phyloP scores from a whole-genome alignment of 1,140 invertebrate species.

The Nasonia giraulti region DNA sequence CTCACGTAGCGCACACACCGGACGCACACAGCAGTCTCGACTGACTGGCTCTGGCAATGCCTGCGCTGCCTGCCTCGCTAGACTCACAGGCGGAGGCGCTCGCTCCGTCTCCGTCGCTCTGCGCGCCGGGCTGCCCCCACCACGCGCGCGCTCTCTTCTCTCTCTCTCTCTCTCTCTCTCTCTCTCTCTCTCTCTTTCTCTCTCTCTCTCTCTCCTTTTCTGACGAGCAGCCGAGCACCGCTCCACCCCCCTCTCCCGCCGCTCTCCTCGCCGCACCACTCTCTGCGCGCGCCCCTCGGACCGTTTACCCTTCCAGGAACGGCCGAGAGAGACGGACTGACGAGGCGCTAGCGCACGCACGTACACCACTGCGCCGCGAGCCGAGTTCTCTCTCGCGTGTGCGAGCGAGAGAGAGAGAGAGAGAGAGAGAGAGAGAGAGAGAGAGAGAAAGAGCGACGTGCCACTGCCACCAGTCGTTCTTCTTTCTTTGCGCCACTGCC shows the following conservation, averaged over 20 bases:
- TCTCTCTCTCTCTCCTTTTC: constrained; percentile 32
- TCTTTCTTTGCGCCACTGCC: constrained; percentile 50
- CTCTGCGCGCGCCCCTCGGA: constrained; percentile 29
- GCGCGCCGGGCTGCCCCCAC: constrained; percentile 51
- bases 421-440: constrained; percentile 6
- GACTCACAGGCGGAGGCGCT: constrained; percentile 49
- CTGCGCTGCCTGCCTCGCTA: constrained; percentile 48
- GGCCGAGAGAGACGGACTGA: constrained; percentile 43
- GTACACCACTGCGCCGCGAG: background rate
- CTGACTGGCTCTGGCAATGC: constrained; percentile 39
- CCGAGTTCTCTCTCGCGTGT: too few relatives aligned
- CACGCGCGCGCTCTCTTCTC: too few relatives aligned
- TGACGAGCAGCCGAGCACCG: background rate
- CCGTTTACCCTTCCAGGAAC: constrained; percentile 50
- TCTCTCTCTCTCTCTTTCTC: too few relatives aligned
- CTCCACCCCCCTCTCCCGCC: constrained; percentile 45
- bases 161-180: too few relatives aligned
- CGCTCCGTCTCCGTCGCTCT: constrained; percentile 46
- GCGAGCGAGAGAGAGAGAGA: background rate
- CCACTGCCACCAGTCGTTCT: constrained; percentile 46
- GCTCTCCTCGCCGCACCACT: background rate
- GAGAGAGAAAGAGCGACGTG: constrained; percentile 25
- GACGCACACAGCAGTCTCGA: constrained; percentile 44
- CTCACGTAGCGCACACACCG: constrained; percentile 32
- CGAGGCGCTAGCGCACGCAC: constrained; percentile 38